Conservation (phyloP, 2,888 invertebrate genomes). For the Andrena marginata region DNA sequence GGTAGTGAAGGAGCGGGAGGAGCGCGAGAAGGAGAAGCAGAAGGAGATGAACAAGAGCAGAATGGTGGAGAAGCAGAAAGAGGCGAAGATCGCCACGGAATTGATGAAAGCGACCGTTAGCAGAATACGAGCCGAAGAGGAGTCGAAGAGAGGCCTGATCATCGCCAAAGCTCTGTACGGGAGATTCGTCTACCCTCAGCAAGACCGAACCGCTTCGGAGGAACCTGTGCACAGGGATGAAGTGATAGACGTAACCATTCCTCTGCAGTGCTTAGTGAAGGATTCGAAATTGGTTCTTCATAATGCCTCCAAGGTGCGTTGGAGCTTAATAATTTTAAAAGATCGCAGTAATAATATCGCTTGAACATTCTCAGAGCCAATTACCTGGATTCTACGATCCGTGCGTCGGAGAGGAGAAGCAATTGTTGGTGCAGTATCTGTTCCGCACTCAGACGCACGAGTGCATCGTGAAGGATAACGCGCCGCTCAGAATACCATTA, state of each 20-base stretch:
- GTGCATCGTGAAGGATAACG: slow-evolving; percentile 92
- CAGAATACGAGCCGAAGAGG: slow-evolving; percentile 93
- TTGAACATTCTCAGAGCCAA: slow-evolving; percentile 89
- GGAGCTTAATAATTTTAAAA: not conserved
- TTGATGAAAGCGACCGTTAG: slow-evolving; percentile 96
- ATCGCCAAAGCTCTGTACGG: slow-evolving; percentile 95
- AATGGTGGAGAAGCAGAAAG: slow-evolving; percentile 91
- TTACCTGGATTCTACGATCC: slow-evolving; percentile 99
- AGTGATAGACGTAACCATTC: slow-evolving; percentile 96
- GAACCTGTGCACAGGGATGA: slow-evolving; percentile 85
- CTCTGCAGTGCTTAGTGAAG: slow-evolving; percentile 96
- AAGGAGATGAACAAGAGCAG: slow-evolving; percentile 92
- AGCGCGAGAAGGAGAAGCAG: slow-evolving; percentile 92
- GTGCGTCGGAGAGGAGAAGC: slow-evolving; percentile 96
- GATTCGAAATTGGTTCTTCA: slow-evolving; percentile 95
- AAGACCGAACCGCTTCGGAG: slow-evolving; percentile 72
- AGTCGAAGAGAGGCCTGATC: slow-evolving; percentile 92
- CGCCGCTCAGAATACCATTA: slow-evolving; percentile 92
- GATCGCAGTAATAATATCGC: not conserved
- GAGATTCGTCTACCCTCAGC: slow-evolving; percentile 86
- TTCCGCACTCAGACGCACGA: slow-evolving; percentile 93
- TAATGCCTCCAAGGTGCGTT: slow-evolving; percentile 92
- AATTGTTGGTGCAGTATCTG: slow-evolving; percentile 93
- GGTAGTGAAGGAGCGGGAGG: slow-evolving; percentile 91
- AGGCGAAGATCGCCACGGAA: slow-evolving; percentile 94